Conservation (phyloP, 2,888 invertebrate genomes). For the Vandiemenella viatica region DNA sequence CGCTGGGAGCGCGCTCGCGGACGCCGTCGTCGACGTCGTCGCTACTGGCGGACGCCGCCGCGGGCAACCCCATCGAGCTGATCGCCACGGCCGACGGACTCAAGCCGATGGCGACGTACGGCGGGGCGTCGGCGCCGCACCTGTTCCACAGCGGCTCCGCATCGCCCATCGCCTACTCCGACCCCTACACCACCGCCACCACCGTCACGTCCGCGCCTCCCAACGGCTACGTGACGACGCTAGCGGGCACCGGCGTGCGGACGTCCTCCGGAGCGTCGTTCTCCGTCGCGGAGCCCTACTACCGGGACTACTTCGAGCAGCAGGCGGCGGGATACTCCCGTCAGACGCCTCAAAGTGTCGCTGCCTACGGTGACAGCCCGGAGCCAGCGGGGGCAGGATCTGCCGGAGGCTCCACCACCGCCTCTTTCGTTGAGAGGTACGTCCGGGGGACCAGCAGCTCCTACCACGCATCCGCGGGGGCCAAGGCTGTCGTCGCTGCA, state of each 20-base stretch:
- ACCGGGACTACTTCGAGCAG: constrained; percentile 59
- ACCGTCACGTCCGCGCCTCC: constrained; percentile 13
- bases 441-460: constrained; percentile 43
- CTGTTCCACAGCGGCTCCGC: constrained; percentile 35
- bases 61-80: constrained; percentile 31
- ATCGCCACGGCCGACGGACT: constrained; percentile 31
- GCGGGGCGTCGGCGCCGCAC: constrained; percentile 27
- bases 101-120: constrained; percentile 37
- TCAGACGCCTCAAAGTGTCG: constrained; percentile 18
- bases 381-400: constrained; percentile 31
- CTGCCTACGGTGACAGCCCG: constrained; percentile 22
- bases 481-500: constrained; percentile 43
- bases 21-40: constrained; percentile 49
- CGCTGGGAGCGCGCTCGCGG: constrained; percentile 23
- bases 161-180: constrained; percentile 43
- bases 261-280: constrained; percentile 35
- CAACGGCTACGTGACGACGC: constrained; percentile 27
- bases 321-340: constrained; percentile 31
- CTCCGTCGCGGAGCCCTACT: constrained; percentile 45
- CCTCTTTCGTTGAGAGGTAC: constrained; percentile 52
- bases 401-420: constrained; percentile 33
- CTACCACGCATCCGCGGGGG: constrained; percentile 41
- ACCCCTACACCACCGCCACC: constrained; percentile 24
- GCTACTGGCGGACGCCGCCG: constrained; percentile 40
- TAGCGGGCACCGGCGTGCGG: constrained; percentile 27